Base-by-base conservation (phyloP, 2,888 invertebrate species). In the Charanyca ferruginea region DNA sequence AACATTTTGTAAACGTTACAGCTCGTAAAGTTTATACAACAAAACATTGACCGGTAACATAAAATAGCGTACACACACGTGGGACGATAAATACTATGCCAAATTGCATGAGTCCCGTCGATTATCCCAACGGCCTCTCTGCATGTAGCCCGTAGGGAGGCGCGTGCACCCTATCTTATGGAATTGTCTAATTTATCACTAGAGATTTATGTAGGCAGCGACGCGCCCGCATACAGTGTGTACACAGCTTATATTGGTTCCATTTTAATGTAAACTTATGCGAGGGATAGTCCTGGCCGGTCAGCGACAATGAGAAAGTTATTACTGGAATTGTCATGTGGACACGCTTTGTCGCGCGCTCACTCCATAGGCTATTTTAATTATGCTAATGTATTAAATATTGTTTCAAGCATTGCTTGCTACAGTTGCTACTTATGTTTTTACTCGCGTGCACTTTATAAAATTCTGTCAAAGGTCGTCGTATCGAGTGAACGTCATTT, bases 101-200 rank as follows among this genome's bases (percentile, higher is more conserved):
- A 89, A 88, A 88, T 87, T 85, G 84, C 85, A 88, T 83, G 84
- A 80, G 85, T 77, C 80, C 80, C 78, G 83, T 85, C 83, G 87
- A 88, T 89, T 88, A 90, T 89, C 85, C 84, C 82, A 82, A 83
- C 70, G 81, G 76, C 66, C 81, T 83, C 85, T 79, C 84, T 83
- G 87, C 87, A 86, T 85, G 86, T 73, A 86, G 84, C 80, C 83
- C 76, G 75, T 66, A 72, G 85, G 84, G 84, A 53, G 66, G 69
- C 86, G 79, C 81, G 87, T 86, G 88, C 89, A 88, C 89, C 90
- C 90, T 88, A 91, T 89, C 90, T 90, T 89, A 87, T 86, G 84
- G 90, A 91, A 91, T 92, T 88, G 90, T 88, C 90, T 91, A 91
- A 92, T 92, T 91, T 91, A 92, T 91, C 91, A 89, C 87, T 80